A percentile compares a stretch with the other conserved stretches of the same genome.
Conservation (phyloP, 2,888 invertebrate species). For the Philopedon plagiatum region DNA sequence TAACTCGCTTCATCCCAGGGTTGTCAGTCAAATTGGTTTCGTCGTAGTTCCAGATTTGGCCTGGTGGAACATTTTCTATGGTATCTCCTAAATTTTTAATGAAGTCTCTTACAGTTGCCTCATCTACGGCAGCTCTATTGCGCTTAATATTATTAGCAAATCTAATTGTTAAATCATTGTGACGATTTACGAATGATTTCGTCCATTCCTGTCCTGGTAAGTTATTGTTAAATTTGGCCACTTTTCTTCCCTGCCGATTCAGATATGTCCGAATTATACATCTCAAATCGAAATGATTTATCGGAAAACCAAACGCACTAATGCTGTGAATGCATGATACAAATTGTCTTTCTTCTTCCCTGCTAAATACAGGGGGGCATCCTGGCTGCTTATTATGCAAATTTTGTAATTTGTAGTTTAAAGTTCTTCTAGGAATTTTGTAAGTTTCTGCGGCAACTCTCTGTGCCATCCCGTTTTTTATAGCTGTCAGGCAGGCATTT, state of each 20-base stretch:
- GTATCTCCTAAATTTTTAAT: too few species aligned
- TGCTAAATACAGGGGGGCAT: neutral
- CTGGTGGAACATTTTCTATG: too few species aligned
- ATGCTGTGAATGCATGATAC: too few species aligned
- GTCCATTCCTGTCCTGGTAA: slow-evolving; percentile 1
- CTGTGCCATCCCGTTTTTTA: neutral
- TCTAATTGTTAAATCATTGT: too few species aligned
- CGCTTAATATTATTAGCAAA: too few species aligned
- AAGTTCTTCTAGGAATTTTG: too few species aligned
- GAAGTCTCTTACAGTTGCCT: neutral
- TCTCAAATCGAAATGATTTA: neutral
- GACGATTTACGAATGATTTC: neutral
- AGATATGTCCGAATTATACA: neutral
- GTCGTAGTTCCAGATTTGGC: too few species aligned
- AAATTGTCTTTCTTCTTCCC: neutral
- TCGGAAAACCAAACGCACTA: too few species aligned
- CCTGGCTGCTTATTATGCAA: too few species aligned
- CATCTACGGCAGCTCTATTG: neutral
- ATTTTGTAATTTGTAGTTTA: too few species aligned
- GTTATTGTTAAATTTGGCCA: neutral
- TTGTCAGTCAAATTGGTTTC: neutral
- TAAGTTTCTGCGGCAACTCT: too few species aligned
- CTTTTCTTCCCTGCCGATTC: slow-evolving; percentile 4
- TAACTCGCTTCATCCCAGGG: neutral
- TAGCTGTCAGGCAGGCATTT: neutral